phyloP scores from a whole-genome alignment of 2,113 vertebrate species.

The Merops nubicus region DNA sequence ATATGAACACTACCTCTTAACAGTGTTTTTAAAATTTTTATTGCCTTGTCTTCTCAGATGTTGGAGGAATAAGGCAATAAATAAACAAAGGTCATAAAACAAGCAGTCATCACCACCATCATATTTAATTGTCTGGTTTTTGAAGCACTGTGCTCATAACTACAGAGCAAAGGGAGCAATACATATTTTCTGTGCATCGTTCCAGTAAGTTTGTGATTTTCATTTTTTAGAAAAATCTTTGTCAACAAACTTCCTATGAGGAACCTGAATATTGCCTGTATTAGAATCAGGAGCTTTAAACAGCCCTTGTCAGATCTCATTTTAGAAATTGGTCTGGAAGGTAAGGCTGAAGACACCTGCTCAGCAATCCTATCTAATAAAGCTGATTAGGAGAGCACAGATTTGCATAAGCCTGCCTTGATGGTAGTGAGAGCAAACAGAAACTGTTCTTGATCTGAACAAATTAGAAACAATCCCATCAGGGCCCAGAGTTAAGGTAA shows the following conservation, averaged over 20 bases:
- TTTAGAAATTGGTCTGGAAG: conserved; percentile 6
- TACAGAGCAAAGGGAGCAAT: neutral
- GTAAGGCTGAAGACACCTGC: neutral
- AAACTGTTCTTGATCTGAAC: neutral
- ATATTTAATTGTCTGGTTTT: neutral
- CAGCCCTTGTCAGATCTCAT: neutral
- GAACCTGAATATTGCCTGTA: neutral
- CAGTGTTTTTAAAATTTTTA: neutral
- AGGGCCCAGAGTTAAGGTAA: neutral
- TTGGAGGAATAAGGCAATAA: neutral
- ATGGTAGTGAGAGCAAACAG: neutral
- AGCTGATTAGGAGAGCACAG: neutral
- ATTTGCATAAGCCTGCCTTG: neutral
- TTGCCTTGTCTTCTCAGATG: neutral
- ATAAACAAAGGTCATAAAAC: neutral
- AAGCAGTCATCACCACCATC: neutral
- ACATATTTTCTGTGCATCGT: neutral
- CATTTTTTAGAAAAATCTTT: neutral
- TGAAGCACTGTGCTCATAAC: neutral
- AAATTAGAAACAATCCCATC: neutral
- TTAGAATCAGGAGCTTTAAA: neutral
- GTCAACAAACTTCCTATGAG: neutral
- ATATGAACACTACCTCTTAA: neutral
- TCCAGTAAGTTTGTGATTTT: neutral
- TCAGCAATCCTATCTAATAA: conserved; percentile 9